phyloP scores from a whole-genome alignment of 2,888 invertebrate genomes.

The Tetanocera ferruginea region DNA sequence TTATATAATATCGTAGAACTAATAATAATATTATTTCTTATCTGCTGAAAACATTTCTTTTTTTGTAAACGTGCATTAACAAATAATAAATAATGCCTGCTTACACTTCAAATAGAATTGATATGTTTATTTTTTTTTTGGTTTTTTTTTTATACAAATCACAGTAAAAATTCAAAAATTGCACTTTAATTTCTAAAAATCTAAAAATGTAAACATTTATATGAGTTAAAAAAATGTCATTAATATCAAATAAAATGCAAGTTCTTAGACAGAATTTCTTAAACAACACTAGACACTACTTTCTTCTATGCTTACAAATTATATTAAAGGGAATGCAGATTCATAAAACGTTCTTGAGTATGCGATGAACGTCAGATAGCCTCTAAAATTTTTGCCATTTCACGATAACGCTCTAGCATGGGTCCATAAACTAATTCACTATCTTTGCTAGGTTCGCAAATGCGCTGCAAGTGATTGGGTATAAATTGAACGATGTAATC shows the following conservation, averaged over 20 bases:
- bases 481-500: slow-evolving; percentile 64
- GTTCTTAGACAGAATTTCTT: background rate
- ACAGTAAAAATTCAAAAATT: slow-evolving; percentile 57
- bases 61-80: too few relatives aligned
- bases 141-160: slow-evolving; percentile 45
- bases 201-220: slow-evolving; percentile 18
- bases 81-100: background rate
- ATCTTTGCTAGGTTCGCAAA: slow-evolving; percentile 82
- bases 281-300: background rate
- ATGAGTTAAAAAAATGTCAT: slow-evolving; percentile 3
- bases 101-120: background rate
- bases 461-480: slow-evolving; percentile 71
- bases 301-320: background rate
- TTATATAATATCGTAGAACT: too few relatives aligned
- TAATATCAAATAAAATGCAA: slow-evolving; percentile 43
- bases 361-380: background rate
- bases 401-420: slow-evolving; percentile 79
- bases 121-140: background rate
- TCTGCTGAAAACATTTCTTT: too few relatives aligned
- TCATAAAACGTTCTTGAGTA: background rate
- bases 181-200: slow-evolving; percentile 51
- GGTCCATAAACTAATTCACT: slow-evolving; percentile 80
- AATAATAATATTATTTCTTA: too few relatives aligned
- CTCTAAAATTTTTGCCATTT: slow-evolving; percentile 68
- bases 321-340: slow-evolving; percentile 15